These are phyloP conservation scores for Coracias cyanogaster DNA, from an alignment of 2,797 vertebrate genomes.

Conservation along the genomic window DNA sequence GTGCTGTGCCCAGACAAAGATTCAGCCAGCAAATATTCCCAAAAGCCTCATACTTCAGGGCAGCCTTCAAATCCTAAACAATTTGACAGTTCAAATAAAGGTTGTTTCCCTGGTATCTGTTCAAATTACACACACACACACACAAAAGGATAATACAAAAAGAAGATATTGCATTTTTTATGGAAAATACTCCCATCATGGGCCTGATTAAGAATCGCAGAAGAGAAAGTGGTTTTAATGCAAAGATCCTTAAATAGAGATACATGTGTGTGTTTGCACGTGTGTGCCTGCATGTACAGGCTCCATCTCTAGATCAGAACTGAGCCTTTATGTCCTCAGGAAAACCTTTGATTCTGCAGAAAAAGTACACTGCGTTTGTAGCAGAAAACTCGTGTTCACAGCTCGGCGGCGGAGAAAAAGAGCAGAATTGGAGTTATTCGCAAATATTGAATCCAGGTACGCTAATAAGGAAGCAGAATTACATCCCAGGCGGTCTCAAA, in stretches of 20 bases:
- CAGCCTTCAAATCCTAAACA: not conserved
- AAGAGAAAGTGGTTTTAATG: not conserved
- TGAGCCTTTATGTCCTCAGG: not conserved
- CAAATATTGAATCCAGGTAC: constrained; percentile 53
- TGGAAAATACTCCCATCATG: not conserved
- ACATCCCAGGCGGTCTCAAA: not conserved
- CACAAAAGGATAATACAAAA: not conserved
- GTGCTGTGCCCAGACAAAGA: not conserved
- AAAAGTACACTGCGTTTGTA: not conserved
- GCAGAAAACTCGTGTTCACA: not conserved
- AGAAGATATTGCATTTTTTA: not conserved
- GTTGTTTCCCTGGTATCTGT: not conserved
- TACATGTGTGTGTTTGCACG: too few relatives aligned
- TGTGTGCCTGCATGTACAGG: not conserved
- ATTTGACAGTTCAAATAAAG: not conserved
- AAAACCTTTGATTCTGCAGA: constrained; percentile 10
- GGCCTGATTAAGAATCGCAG: not conserved
- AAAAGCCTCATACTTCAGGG: not conserved
- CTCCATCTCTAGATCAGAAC: not conserved
- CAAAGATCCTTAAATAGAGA: not conserved
- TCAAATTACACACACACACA: not conserved
- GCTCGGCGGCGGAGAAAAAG: not conserved
- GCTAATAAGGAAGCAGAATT: constrained; percentile 13
- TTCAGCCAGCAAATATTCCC: not conserved
- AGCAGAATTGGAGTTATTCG: not conserved